Base-by-base conservation (phyloP, 1,140 invertebrate species). In the Wasmannia auropunctata region DNA sequence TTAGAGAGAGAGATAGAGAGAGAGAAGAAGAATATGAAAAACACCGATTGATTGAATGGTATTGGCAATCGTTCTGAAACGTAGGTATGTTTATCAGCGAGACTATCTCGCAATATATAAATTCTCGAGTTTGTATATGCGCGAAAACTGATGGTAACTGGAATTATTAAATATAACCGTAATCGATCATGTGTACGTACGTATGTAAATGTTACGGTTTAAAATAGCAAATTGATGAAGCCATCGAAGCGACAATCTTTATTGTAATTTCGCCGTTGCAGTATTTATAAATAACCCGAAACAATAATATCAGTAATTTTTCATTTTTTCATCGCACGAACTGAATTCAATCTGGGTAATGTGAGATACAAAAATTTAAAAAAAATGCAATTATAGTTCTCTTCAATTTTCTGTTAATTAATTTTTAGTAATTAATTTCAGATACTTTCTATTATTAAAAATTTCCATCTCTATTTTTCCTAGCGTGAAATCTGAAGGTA, bases 51-150 rank as follows among this genome's bases (percentile, higher is more conserved):
- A 70, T 81, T 40, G 37, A 40, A 58, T 43, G 63, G n/a, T 10
- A 79, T 49, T 65, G 28, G 22, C 37, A 81, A 72, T 72, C 40
- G 43, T 83, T 2, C n/a, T 74, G 31, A 74, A 83, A 83, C 8
- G 14, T 46, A 19, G 8, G 1, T 69, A 8, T 43, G 14, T 34
- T 74, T 62, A 31, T 56, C 51, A 25, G 60, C 34, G 19, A 43
- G 2, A 83, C 37, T 74, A 74, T 72, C 19, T 34, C 19, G 37
- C 10, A 8, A 40, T 58, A n/a, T 54, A 46, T 46, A 46, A 43
- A 43, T 83, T 43, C 14, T 56, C 25, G 37, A 51, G 25, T 31
- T 79, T 8, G 76, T 31, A n/a, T 31, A n/a, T 31, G 19, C 40
- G 58, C 40, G 43, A 40, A 54, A 80, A 80, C 37, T 58, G 19